Percentiles rank a stretch among this genome's conserved stretches.
These are phyloP conservation scores for Arothron firmamentum DNA, from an alignment of 2,113 vertebrate genomes.

Conservation along the genomic window DNA sequence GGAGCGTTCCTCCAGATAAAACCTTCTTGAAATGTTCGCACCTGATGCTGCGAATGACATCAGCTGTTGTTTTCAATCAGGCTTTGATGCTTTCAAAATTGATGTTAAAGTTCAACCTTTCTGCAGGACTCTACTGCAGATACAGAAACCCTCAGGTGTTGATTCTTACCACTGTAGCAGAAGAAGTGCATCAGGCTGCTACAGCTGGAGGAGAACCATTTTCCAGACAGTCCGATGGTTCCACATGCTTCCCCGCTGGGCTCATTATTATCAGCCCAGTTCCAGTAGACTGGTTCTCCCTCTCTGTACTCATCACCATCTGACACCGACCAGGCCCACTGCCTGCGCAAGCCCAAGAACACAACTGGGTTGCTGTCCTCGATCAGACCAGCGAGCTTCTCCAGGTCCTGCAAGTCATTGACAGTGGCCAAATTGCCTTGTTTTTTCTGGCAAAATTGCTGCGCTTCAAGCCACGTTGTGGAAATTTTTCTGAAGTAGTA, in stretches of 20 bases:
- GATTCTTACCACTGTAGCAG: conserved; percentile 25
- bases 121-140: neutral
- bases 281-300: neutral
- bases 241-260: rapidly evolving
- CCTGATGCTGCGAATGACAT: neutral
- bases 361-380: rapidly evolving
- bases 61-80: neutral
- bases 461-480: neutral
- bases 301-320: neutral
- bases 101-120: neutral
- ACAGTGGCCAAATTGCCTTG: conserved; percentile 14
- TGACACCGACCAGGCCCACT: neutral
- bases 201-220: conserved; percentile 1
- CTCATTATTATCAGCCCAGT: neutral
- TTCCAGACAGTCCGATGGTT: rapidly evolving
- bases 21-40: neutral
- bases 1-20: rapidly evolving
- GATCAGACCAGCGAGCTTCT: neutral
- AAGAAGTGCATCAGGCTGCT: rapidly evolving
- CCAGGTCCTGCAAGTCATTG: neutral
- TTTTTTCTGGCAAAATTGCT: neutral
- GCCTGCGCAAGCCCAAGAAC: conserved; percentile 14
- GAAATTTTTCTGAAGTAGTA: neutral
- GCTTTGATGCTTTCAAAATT: too few relatives aligned
- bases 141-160: neutral